A percentile compares a stretch with the other conserved stretches of the same genome.
Conservation (phyloP, 2,113 vertebrate species). For the Notothenia rossii region DNA sequence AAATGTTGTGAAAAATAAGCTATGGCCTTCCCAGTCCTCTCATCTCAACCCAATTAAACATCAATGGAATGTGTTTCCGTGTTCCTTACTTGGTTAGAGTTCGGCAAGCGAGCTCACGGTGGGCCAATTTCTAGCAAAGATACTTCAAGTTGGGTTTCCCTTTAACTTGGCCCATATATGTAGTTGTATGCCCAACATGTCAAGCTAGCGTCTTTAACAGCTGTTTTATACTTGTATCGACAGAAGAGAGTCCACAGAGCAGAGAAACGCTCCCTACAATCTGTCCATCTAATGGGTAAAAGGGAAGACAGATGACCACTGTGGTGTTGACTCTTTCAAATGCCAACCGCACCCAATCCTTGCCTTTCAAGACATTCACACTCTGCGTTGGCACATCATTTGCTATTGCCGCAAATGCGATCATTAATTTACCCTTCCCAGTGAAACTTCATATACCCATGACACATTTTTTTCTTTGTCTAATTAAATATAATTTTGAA, state of each 20-base stretch:
- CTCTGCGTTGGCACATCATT: slow-evolving; percentile 62
- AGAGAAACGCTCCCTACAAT: slow-evolving; percentile 48
- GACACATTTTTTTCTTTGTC: slow-evolving; percentile 77
- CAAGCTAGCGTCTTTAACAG: slow-evolving; percentile 1
- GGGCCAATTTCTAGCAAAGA: neutral
- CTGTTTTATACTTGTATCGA: slow-evolving; percentile 25
- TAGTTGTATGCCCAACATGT: slow-evolving; percentile 1
- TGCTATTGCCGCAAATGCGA: slow-evolving; percentile 69
- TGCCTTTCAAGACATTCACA: slow-evolving; percentile 57
- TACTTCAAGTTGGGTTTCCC: neutral
- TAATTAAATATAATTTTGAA: slow-evolving; percentile 88
- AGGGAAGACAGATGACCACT: slow-evolving; percentile 52
- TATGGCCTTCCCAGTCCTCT: neutral
- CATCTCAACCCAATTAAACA: neutral
- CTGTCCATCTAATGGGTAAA: slow-evolving; percentile 57
- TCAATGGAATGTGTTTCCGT: neutral
- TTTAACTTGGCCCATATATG: neutral
- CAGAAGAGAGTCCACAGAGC: slow-evolving; percentile 12
- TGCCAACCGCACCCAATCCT: slow-evolving; percentile 30
- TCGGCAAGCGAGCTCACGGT: neutral
- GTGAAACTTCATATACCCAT: slow-evolving; percentile 77
- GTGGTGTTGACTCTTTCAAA: slow-evolving; percentile 54
- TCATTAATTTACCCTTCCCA: slow-evolving; percentile 77
- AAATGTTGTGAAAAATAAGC: neutral
- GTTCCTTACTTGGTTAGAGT: neutral